These are phyloP conservation scores for Falco punctatus DNA, from an alignment of 2,113 vertebrate genomes.

Conservation along the genomic window DNA sequence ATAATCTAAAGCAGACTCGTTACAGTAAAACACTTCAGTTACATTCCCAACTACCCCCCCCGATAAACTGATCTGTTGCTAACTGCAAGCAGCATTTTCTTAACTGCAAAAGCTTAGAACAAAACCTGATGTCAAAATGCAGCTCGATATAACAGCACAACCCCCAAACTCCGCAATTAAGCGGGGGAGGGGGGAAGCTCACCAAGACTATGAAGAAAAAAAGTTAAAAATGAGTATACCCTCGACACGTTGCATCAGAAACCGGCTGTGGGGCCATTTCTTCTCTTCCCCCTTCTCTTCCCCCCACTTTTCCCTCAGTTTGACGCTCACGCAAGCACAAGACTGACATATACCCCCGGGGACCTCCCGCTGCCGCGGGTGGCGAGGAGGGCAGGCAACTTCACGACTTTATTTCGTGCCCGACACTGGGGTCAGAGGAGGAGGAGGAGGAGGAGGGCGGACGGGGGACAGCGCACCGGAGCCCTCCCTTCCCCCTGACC, in stretches of 20 bases:
- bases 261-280: neutral
- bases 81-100: neutral
- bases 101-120: neutral
- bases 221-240: neutral
- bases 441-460: no score
- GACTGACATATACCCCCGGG: neutral
- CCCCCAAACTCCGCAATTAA: neutral
- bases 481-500: neutral
- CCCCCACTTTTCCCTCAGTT: neutral
- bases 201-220: neutral
- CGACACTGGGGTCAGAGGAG: neutral
- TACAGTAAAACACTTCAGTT: neutral
- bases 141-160: rapidly evolving
- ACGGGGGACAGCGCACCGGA: neutral
- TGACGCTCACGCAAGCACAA: neutral
- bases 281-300: neutral
- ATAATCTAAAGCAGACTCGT: neutral
- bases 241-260: neutral
- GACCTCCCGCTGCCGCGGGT: neutral
- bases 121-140: neutral
- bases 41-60: no score
- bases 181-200: neutral
- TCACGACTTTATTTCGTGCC: neutral
- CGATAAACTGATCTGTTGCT: neutral
- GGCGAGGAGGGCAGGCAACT: neutral